Evolutionary conservation across 2,113 vertebrate species (phyloP), one percentile per base, ranked within the genome.

Genomic region (Pseudorhombus dupliciocellatus): DNA sequence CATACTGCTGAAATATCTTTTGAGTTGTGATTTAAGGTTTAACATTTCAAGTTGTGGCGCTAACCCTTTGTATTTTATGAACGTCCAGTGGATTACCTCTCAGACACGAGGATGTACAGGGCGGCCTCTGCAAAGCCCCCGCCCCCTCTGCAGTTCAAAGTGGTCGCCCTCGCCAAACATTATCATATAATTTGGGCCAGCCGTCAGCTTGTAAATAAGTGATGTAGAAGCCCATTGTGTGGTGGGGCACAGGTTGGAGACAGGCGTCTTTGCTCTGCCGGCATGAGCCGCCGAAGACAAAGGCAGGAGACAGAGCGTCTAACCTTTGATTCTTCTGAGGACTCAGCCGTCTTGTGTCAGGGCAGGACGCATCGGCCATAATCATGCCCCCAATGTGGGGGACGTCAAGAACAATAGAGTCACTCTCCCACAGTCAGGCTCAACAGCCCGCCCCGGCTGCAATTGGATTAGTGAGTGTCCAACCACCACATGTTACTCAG

Each of bases 291-390:
- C 56, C 15, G 73, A 84, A 90, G 90, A 94, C 93, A 93, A 92
- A 90, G 84, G 90, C 87, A 87, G 90, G 91, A 93, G 93, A 92
- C 93, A 92, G 88, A 79, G 83, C 89, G 92, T 92, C 93, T 93
- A 91, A 93, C 88, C 92, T 93, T 92, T 94, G 91, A 93, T 93
- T 91, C 87, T 88, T 90, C 87, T 75, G 84, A 90, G 83, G 89
- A 89, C 78, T 79, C 85, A 75, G 87, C 88, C 85, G 78, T 80
- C 89, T 89, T 72, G 83, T 81, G 61, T 85, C 84, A 51, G 81
- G 81, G 86, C 79, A 89, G 83, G 84, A 85, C 88, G 72, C 88
- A 86, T 84, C 82, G 77, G 75, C 87, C 84, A 83, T 86, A 80
- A 81, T 77, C 89, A 81, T 87, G 88, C 84, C 90, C 85, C 88